Conservation (phyloP, 2,797 vertebrate species). For the Sebastes taczanowskii region DNA sequence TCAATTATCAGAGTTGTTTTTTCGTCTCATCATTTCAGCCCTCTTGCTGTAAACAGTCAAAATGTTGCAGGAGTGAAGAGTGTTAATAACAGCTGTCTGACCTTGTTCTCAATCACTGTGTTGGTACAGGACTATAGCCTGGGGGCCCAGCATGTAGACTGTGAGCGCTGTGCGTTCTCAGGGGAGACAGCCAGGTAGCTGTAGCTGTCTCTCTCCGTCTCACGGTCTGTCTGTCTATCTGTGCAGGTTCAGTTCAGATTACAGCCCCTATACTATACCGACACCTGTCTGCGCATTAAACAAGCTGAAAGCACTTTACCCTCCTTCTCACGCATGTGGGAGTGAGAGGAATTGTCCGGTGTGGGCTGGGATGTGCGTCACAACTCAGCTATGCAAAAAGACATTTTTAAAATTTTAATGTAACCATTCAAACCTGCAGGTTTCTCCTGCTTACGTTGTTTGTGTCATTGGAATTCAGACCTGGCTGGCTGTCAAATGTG, state of each 20-base stretch:
- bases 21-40: not conserved
- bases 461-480: not conserved
- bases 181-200: not conserved
- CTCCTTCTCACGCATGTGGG: not conserved
- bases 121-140: not conserved
- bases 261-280: conserved; percentile 17
- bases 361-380: not conserved
- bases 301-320: conserved; percentile 8
- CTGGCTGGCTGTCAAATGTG: not conserved
- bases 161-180: conserved; percentile 6
- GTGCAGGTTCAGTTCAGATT: conserved; percentile 39
- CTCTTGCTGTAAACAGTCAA: not conserved
- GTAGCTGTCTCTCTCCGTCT: not conserved
- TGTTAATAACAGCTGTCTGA: not conserved
- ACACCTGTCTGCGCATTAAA: conserved; percentile 13
- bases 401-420: conserved; percentile 3
- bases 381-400: conserved; percentile 6
- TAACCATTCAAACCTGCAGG: not conserved
- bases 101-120: not conserved
- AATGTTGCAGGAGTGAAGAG: not conserved
- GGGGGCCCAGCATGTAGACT: conserved; percentile 7
- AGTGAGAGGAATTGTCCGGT: not conserved
- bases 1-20: not conserved
- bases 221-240: not conserved
- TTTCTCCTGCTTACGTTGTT: not conserved